Percentiles rank a stretch among this genome's conserved stretches.
These are phyloP conservation scores for Nycticebus coucang DNA, from an alignment of 2,113 vertebrate genomes.

Conservation along the genomic window DNA sequence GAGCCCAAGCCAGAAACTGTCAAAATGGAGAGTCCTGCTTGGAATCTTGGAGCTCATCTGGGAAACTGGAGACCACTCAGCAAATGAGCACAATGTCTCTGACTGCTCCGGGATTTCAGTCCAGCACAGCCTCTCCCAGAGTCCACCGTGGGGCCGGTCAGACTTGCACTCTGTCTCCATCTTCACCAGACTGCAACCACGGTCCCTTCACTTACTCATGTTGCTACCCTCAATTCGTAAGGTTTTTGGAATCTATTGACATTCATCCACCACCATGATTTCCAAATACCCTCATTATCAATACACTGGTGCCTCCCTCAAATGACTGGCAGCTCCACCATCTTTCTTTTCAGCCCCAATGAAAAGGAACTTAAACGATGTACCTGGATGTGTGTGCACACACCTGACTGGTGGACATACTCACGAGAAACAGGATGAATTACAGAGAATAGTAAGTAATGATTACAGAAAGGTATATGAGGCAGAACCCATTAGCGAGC, in stretches of 20 bases:
- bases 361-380: background rate
- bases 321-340: background rate
- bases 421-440: constrained; percentile 53
- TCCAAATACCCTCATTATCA: background rate
- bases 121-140: background rate
- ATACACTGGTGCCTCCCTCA: background rate
- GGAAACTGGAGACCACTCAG: background rate
- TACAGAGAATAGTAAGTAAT: constrained; percentile 35
- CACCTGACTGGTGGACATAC: background rate
- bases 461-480: constrained; percentile 69
- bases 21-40: background rate
- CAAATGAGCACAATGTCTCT: background rate
- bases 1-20: background rate
- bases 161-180: fast-evolving
- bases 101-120: background rate
- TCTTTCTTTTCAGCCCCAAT: constrained; percentile 48
- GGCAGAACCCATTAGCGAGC: constrained; percentile 70
- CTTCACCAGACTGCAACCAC: background rate
- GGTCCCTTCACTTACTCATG: background rate
- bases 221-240: background rate
- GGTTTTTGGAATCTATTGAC: background rate
- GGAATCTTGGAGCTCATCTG: background rate
- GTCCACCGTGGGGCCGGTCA: too few relatives aligned
- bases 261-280: background rate
- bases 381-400: background rate